These are phyloP conservation scores for Beris chalybata DNA, from an alignment of 2,888 invertebrate genomes.

Conservation along the genomic window DNA sequence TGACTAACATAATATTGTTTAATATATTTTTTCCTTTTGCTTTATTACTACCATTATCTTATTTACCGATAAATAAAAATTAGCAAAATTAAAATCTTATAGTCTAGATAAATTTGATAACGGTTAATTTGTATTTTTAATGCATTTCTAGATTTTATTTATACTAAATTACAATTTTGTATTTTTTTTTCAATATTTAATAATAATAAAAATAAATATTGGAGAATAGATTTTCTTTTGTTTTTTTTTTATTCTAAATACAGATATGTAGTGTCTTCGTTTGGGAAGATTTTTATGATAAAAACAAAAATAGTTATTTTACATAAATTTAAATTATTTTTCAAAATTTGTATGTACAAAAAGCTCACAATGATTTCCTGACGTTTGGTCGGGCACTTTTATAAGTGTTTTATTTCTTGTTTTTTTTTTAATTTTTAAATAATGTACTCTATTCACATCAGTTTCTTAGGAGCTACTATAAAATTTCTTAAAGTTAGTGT, in stretches of 20 bases:
- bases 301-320: constrained; percentile 8
- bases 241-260: background rate
- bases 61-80: too few relatives aligned
- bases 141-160: too few relatives aligned
- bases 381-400: constrained; percentile 31
- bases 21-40: too few relatives aligned
- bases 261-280: constrained; percentile 21
- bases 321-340: constrained; percentile 5
- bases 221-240: too few relatives aligned
- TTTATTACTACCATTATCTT: too few relatives aligned
- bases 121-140: background rate
- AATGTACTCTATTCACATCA: constrained; percentile 4
- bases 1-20: too few relatives aligned
- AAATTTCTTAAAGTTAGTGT: constrained; percentile 14
- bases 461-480: background rate
- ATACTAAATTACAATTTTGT: background rate
- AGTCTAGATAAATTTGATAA: background rate
- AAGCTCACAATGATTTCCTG: constrained; percentile 30
- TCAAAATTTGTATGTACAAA: constrained; percentile 10
- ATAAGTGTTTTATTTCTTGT: constrained; percentile 2
- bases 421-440: constrained; percentile 6
- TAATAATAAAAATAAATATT: too few relatives aligned
- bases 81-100: too few relatives aligned
- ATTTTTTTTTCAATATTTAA: background rate
- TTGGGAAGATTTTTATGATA: constrained; percentile 2